Evolutionary conservation across 1,140 invertebrate genomes (phyloP).

Genomic region (Rhagoletis zephyria): DNA sequence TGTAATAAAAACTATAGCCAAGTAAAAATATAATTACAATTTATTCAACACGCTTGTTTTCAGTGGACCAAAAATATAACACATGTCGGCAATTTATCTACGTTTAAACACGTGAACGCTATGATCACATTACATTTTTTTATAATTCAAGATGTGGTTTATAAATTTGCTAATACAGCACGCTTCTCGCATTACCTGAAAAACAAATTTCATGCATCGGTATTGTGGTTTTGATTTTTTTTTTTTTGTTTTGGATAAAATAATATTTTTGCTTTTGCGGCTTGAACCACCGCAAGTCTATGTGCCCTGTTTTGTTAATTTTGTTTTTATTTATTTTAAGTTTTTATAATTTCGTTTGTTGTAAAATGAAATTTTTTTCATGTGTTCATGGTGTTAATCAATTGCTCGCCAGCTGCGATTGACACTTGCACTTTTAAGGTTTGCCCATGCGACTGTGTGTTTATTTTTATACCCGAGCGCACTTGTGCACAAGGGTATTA

Average conservation of each 20-base stretch:
- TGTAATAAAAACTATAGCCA: too few species aligned
- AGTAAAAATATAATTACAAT: too few species aligned
- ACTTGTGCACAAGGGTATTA: too few species aligned
- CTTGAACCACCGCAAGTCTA: too few species aligned
- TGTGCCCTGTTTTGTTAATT: background rate
- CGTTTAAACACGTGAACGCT: background rate
- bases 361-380: background rate
- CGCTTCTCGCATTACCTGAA: background rate
- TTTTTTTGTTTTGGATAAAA: background rate
- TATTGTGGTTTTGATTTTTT: slow-evolving; percentile 3
- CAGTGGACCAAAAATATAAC: too few species aligned
- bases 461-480: background rate
- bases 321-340: background rate
- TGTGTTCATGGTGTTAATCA: slow-evolving; percentile 19
- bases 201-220: background rate
- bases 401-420: slow-evolving; percentile 11
- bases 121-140: slow-evolving; percentile 6
- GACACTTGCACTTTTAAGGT: slow-evolving; percentile 42
- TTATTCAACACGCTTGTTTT: too few species aligned
- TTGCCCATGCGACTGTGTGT: background rate
- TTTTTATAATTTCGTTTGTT: background rate
- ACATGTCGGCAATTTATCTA: background rate
- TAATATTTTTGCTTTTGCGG: background rate
- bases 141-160: background rate
- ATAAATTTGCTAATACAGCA: slow-evolving; percentile 6